Base-by-base conservation (phyloP, 2,888 invertebrate species). In the Odontocolon sp. region DNA sequence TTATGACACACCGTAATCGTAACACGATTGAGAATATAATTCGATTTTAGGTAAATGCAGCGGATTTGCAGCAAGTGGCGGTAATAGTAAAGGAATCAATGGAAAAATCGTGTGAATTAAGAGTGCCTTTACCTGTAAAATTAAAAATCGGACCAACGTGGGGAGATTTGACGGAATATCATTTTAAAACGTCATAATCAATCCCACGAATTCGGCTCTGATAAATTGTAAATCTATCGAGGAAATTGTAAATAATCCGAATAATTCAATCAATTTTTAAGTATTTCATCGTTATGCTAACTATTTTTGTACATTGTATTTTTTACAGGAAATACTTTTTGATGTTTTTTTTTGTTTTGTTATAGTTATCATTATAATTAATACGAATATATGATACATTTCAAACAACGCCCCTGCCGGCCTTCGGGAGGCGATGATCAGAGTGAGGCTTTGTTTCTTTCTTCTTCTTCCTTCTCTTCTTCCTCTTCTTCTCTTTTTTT, bases 91-190 rank as follows among this genome's bases (percentile, higher is more conserved):
- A 95, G 86, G 90, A 93, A 42, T 93, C 93, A 21, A 98, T 99
- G 98, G 97, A 98, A 89, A 92, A 92, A 67, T 94, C 95, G 9
- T 93, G 95, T 3, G 91, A 92, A 73, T 90, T 98, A 23, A 92
- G 92, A 59, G 95, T 99, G 2, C 95, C 95, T n/a, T 91, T 98
- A 70, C 96, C 96, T 3, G 97, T 98, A 0, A 98, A 97, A 92
- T 89, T 98, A 0, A 96, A 95, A 91, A 91, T 92, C 50, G 99
- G 98, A 0, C 90, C 91, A 64, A 94, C 95, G 28, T 99, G 98
- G 98, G 98, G 96, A 1, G 87, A 90, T 75, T 86, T 92, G 74
- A 84, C 84, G 11, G 92, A 92, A 82, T 89, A 88, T 76, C 77
- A 79, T 67, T 77, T 74, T 59, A 6, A 72, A 71, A 16, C 2